These are phyloP conservation scores for Hestina assimilis DNA, from an alignment of 1,140 invertebrate genomes.

Conservation along the genomic window DNA sequence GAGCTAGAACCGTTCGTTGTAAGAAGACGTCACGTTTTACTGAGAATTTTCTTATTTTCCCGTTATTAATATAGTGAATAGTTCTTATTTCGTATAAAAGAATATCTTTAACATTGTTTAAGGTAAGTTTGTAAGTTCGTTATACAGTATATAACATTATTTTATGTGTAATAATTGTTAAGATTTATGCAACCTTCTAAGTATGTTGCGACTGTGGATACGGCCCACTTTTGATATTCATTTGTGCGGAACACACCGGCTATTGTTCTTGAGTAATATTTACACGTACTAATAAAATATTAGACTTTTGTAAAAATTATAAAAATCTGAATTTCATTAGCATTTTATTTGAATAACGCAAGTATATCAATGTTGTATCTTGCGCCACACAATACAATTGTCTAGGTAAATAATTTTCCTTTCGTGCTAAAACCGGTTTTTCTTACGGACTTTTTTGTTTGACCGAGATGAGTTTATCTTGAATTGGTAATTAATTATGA, in stretches of 20 bases:
- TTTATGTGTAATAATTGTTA: neutral
- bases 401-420: too few species aligned
- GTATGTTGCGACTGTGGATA: constrained; percentile 8
- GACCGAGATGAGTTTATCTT: too few species aligned
- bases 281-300: neutral
- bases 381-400: too few species aligned
- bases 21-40: constrained; percentile 10
- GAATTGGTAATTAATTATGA: too few species aligned
- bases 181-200: constrained; percentile 8
- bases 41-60: constrained; percentile 13
- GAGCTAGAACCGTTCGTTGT: constrained; percentile 2
- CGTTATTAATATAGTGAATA: constrained; percentile 7
- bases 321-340: neutral
- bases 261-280: neutral
- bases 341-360: neutral
- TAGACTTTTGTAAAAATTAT: neutral
- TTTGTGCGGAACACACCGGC: constrained; percentile 1
- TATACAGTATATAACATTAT: neutral
- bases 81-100: neutral
- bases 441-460: too few species aligned
- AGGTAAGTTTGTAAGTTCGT: neutral
- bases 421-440: too few species aligned
- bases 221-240: neutral
- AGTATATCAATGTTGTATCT: too few species aligned
- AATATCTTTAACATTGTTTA: neutral